These are phyloP conservation scores for Tipula confusa DNA, from an alignment of 2,888 invertebrate species.

Conservation along the genomic window DNA sequence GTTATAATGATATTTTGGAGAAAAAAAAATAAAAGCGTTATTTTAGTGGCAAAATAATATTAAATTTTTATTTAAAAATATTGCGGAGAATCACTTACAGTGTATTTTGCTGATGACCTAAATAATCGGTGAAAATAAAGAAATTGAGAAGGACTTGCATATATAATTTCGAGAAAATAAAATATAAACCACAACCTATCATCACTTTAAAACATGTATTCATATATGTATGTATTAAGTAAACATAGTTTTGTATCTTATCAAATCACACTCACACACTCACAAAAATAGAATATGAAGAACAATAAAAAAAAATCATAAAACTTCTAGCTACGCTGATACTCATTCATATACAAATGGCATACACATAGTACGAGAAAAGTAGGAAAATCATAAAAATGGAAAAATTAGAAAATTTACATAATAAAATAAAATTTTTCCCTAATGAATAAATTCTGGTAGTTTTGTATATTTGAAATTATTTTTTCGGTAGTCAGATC, in stretches of 20 bases:
- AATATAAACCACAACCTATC: too few relatives aligned
- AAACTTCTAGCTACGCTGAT: not conserved
- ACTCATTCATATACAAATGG: not conserved
- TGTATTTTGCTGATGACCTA: too few relatives aligned
- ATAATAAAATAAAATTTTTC: not conserved
- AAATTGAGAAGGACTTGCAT: too few relatives aligned
- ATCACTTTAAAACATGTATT: not conserved
- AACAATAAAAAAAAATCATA: not conserved
- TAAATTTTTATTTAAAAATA: too few relatives aligned
- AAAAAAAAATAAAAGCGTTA: too few relatives aligned
- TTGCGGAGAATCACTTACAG: too few relatives aligned
- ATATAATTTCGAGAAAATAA: too few relatives aligned
- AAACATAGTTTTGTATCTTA: not conserved
- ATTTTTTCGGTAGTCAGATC: not conserved
- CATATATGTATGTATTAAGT: not conserved
- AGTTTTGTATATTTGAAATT: not conserved
- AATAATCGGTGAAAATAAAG: too few relatives aligned
- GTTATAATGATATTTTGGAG: too few relatives aligned
- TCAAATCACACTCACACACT: not conserved
- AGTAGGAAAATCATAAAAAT: not conserved
- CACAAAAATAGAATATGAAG: not conserved
- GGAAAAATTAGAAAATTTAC: conserved; percentile 8
- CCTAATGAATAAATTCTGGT: conserved; percentile 12
- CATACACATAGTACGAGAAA: not conserved
- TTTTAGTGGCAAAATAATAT: too few relatives aligned